Evolutionary conservation across 2,113 vertebrate species (phyloP), one percentile per base, ranked within the genome.

Genomic region (Puffinus mauretanicus): DNA sequence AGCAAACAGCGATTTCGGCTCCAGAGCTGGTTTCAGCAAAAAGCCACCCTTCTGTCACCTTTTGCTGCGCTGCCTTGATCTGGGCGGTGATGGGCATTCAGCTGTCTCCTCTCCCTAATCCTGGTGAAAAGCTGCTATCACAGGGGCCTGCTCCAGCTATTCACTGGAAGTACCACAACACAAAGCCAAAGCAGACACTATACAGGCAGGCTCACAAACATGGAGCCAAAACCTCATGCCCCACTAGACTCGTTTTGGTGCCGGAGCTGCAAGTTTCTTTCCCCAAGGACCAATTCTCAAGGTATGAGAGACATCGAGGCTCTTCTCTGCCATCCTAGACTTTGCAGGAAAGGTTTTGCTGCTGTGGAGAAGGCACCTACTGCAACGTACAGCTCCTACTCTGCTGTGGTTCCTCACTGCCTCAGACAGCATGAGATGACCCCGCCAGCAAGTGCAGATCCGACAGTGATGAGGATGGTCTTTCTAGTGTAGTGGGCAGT

Each of bases 91-190:
- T 6, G 29, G 65, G 26, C 20, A 26, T 30, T 67, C 30, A 54
- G 18, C n/a, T 55, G 38, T 44, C 29, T 66, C 47, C 62, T 72
- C 49, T 75, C n/a, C 73, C 30, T 49, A n/a, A 47, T 58, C 26
- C 19, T 42, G 38, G 27, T 20, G 49, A 75, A 66, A 66, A 70
- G 24, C 49, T 78, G 54, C 75, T 58, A 25, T 22, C 30, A 30
- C 19, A 38, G 36, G 20, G 12, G 7, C 25, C n/a, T 67, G 58
- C 29, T 88, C 34, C 34, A 29, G 30, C 27, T 26, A 26, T 42
- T 85, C 0, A 0, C 34, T 52, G 24, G 34, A 62, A 40, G 34
- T 13, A 54, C 51, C 61, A 73, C 47, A 57, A n/a, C 0, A 2
- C 54, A 51, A 83, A 55, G 47, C 55, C 80, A 88, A 38, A 60